phyloP scores from a whole-genome alignment of 2,797 vertebrate species.

The Pyrrhura leucotis region DNA sequence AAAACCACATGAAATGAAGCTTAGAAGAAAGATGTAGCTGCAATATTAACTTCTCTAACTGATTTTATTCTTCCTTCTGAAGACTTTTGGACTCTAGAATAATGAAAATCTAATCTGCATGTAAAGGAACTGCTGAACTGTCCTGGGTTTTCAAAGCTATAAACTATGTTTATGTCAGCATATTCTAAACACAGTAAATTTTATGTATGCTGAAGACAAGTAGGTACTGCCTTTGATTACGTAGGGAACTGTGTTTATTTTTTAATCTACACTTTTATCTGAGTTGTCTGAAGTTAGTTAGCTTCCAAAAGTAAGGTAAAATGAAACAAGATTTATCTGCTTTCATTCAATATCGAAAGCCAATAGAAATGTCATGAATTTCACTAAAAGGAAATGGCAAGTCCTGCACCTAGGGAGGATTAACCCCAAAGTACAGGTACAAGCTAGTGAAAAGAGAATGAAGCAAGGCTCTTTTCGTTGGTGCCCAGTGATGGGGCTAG shows the following conservation, averaged over 20 bases:
- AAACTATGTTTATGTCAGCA: neutral
- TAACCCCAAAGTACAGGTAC: neutral
- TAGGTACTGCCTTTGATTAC: neutral
- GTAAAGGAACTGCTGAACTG: neutral
- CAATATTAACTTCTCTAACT: neutral
- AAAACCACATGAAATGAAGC: neutral
- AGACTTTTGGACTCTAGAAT: neutral
- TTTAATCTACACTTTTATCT: neutral
- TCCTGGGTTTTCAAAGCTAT: neutral
- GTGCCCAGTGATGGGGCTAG: rapidly evolving
- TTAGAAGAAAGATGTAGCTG: neutral
- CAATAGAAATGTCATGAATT: neutral
- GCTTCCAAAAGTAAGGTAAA: neutral
- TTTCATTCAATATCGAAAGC: neutral
- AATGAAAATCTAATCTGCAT: neutral
- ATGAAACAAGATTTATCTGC: neutral
- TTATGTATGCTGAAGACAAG: neutral
- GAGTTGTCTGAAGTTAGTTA: neutral
- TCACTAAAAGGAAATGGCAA: neutral
- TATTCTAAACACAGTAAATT: neutral
- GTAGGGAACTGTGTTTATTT: neutral
- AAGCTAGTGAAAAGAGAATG: neutral
- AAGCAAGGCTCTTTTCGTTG: neutral
- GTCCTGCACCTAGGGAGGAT: neutral
- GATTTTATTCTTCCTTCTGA: neutral